Conservation (phyloP, 1,140 invertebrate species). For the Tetraneura akinire region DNA sequence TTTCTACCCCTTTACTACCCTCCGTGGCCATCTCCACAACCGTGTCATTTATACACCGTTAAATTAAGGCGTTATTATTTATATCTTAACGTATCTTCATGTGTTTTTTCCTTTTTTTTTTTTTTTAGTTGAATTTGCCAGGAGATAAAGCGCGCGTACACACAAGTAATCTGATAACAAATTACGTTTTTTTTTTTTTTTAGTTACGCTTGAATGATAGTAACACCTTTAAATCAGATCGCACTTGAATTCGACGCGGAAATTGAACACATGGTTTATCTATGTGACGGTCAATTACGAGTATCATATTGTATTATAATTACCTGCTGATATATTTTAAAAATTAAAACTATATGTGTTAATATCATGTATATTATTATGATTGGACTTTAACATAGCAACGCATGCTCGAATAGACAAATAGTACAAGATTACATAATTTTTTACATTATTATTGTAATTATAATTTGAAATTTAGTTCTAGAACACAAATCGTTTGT, state of each 20-base stretch:
- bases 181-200: slow-evolving; percentile 26
- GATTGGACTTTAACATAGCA: neutral
- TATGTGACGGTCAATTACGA: no score
- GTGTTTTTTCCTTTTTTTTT: neutral
- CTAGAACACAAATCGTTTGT: no score
- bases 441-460: no score
- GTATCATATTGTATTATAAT: no score
- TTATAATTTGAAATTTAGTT: no score
- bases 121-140: neutral
- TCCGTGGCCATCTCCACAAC: no score
- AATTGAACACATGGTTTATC: neutral
- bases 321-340: no score
- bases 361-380: no score
- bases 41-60: slow-evolving; percentile 14
- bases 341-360: no score
- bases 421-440: no score
- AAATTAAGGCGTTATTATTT: slow-evolving; percentile 49
- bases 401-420: neutral
- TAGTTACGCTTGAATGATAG: no score
- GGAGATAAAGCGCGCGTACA: neutral
- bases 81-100: slow-evolving; percentile 19
- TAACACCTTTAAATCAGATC: no score
- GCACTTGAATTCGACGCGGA: neutral
- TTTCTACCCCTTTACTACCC: neutral
- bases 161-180: slow-evolving; percentile 8